Base-by-base conservation (phyloP, 2,113 vertebrate genomes). In the Vombatus ursinus region DNA sequence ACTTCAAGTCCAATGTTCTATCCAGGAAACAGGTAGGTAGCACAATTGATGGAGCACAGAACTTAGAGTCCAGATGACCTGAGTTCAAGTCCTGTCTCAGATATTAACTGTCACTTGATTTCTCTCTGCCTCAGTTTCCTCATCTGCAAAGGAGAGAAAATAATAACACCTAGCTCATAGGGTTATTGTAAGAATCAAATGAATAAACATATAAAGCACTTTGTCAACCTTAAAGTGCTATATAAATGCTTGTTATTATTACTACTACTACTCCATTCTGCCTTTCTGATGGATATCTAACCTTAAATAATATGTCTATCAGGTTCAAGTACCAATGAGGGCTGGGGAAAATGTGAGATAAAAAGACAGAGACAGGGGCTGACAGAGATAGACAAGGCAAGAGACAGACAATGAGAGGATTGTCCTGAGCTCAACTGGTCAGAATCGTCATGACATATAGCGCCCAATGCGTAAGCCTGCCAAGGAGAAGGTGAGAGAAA, bases 391-490 rank as follows among this genome's bases (percentile, higher is more conserved):
- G 77, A 92, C 54, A 93, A 31, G 92, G 44, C 68, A 23, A 19
- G 6, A 23, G n/a, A 84, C 47, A 91, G 52, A 91, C 90, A 96
- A 84, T 44, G 52, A 95, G 57, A 94, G 37, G 91, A 77, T 2
- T 84, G 50, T 96, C 89, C 90, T 95, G 96, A 90, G 77, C 92
- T 97, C 95, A 77, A 24, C 95, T 94, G 96, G 96, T 98, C 96
- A 95, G 54, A 96, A 96, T 96, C 96, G 89, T 95, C 94, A 24
- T 94, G 96, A 97, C 97, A 94, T 47, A 31, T 48, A 92, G 96
- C 96, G 97, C 68, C 90, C 52, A 95, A 50, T 50, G 96, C 97
- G 91, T 93, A 95, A 92, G 89, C 89, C 91, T 91, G 91, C 90
- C 50, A n/a, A 61, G 49, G n/a, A 96, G 96, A 94, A 47, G 50